phyloP scores from a whole-genome alignment of 2,888 invertebrate species.

The Nomada goodeniana region DNA sequence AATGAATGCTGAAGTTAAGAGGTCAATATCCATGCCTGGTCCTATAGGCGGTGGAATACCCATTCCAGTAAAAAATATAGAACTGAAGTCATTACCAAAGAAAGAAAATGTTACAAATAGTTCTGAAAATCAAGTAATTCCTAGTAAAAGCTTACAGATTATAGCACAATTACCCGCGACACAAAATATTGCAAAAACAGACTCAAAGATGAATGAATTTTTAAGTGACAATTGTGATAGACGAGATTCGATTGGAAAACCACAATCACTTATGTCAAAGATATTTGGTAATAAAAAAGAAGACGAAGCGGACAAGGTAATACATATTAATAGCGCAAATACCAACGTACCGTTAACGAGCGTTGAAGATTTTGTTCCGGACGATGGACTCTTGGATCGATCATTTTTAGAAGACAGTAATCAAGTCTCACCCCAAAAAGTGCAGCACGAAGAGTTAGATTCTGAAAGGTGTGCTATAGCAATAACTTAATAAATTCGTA shows the following conservation, averaged over 20 bases:
- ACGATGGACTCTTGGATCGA: slow-evolving; percentile 90
- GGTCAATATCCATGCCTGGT: slow-evolving; percentile 78
- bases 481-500: background rate
- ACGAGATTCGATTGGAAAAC: slow-evolving; percentile 68
- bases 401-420: slow-evolving; percentile 90
- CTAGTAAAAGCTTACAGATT: slow-evolving; percentile 45
- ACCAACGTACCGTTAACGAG: slow-evolving; percentile 81
- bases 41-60: slow-evolving; percentile 83
- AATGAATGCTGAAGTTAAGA: slow-evolving; percentile 69
- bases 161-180: slow-evolving; percentile 39
- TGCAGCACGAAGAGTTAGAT: slow-evolving; percentile 83
- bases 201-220: slow-evolving; percentile 65
- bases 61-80: slow-evolving; percentile 80
- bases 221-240: slow-evolving; percentile 65
- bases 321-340: slow-evolving; percentile 59
- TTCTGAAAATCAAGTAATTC: slow-evolving; percentile 61
- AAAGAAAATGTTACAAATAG: slow-evolving; percentile 68
- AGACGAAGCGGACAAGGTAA: slow-evolving; percentile 77
- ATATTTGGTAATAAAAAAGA: slow-evolving; percentile 81
- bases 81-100: slow-evolving; percentile 74
- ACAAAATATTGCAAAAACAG: slow-evolving; percentile 66
- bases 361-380: slow-evolving; percentile 91
- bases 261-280: slow-evolving; percentile 80
- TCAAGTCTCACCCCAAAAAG: slow-evolving; percentile 82
- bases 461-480: slow-evolving; percentile 85